Evolutionary conservation across 2,888 invertebrate genomes (phyloP).

Genomic region (Pseudolycoriella hygida): DNA sequence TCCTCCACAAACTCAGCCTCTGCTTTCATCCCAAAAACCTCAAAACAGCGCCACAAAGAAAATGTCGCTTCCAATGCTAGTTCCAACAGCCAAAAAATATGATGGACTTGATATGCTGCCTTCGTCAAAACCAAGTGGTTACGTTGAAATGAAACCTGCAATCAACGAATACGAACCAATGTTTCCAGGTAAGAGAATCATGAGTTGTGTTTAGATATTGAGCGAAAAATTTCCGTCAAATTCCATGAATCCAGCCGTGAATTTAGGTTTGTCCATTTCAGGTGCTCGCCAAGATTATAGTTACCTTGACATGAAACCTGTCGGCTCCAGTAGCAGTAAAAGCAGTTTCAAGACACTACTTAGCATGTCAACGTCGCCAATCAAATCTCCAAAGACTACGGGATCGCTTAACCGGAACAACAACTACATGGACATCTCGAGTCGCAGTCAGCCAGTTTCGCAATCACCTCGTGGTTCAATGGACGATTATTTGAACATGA

Average conservation of each 20-base stretch:
- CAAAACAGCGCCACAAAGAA: slow-evolving; percentile 1
- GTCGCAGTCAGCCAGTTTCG: neutral
- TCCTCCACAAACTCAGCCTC: neutral
- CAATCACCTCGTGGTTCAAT: slow-evolving; percentile 1
- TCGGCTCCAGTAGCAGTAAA: slow-evolving; percentile 17
- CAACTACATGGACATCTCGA: neutral
- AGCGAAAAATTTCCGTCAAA: no score
- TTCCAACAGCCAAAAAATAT: slow-evolving; percentile 12
- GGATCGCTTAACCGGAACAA: neutral
- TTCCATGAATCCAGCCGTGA: no score
- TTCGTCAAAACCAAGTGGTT: slow-evolving; percentile 11
- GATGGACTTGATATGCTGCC: slow-evolving; percentile 8
- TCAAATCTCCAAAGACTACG: slow-evolving; percentile 4
- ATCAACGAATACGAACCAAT: slow-evolving; percentile 8
- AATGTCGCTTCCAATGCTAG: slow-evolving; percentile 11
- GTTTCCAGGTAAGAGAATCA: no score
- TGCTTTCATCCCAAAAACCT: no score
- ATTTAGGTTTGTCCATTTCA: no score
- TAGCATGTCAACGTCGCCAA: slow-evolving; percentile 7
- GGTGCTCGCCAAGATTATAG: slow-evolving; percentile 17
- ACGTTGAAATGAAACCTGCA: slow-evolving; percentile 7
- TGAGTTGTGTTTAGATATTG: no score
- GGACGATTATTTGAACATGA: slow-evolving; percentile 16
- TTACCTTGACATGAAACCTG: slow-evolving; percentile 43
- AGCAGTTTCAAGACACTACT: slow-evolving; percentile 7